A percentile compares a stretch with the other conserved stretches of the same genome.
Evolutionary conservation across 2,797 vertebrate genomes (phyloP).

Genomic region (Hemitrygon akajei): DNA sequence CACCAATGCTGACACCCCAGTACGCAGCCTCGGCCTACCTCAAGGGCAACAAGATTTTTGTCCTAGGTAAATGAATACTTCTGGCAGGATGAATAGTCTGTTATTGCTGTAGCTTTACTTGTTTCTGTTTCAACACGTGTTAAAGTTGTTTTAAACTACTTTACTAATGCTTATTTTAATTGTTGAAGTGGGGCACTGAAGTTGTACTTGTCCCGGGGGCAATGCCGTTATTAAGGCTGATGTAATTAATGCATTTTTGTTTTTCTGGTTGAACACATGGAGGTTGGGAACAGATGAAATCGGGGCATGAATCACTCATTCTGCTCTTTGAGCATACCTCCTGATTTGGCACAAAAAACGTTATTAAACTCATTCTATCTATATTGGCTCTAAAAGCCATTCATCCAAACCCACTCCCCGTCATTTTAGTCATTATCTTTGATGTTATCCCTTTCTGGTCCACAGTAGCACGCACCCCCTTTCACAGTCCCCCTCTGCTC

Average conservation of each 20-base stretch:
- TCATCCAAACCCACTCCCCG: too few relatives aligned
- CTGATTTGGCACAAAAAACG: not conserved
- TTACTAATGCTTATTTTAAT: not conserved
- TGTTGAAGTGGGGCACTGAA: not conserved
- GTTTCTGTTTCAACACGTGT: not conserved
- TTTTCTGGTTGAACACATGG: not conserved
- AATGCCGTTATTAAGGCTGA: not conserved
- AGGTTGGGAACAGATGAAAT: not conserved
- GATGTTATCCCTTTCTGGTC: not conserved
- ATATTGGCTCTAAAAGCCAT: too few relatives aligned
- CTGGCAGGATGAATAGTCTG: not conserved
- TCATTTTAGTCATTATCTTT: too few relatives aligned
- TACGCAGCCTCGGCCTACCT: slow-evolving; percentile 83
- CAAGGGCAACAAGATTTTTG: slow-evolving; percentile 80
- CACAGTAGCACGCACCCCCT: not conserved
- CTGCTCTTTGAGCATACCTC: not conserved
- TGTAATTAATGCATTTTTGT: not conserved
- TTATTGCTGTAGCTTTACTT: not conserved
- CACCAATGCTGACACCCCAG: slow-evolving; percentile 91
- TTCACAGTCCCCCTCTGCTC: not conserved
- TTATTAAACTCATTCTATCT: too few relatives aligned
- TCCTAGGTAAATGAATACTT: slow-evolving; percentile 72
- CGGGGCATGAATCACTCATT: not conserved
- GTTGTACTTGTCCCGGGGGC: not conserved
- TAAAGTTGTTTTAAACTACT: not conserved